phyloP scores from a whole-genome alignment of 2,113 vertebrate genomes.

The Onychorhynchus coronatus region DNA sequence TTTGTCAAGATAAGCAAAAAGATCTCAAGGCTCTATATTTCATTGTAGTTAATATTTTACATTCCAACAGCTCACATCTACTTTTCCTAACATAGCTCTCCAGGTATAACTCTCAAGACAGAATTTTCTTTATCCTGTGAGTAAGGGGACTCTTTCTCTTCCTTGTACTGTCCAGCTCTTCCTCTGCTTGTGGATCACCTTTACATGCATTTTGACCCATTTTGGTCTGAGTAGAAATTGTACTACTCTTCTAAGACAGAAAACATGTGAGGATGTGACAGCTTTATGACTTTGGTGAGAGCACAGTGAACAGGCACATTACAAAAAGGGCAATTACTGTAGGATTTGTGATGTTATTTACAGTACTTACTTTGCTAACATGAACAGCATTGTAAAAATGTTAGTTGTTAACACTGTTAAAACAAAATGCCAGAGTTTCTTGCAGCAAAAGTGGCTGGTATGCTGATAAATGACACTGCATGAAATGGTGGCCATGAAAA shows the following conservation, averaged over 20 bases:
- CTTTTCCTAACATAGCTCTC: neutral
- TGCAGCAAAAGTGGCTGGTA: neutral
- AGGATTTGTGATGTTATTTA: conserved; percentile 41
- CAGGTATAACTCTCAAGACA: neutral
- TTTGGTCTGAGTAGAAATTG: neutral
- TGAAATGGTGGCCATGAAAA: conserved; percentile 37
- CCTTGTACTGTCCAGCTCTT: neutral
- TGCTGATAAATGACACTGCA: conserved; percentile 25
- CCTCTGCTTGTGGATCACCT: neutral
- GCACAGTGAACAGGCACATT: neutral
- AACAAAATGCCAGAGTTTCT: neutral
- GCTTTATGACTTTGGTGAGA: conserved; percentile 2
- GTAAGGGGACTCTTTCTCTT: neutral
- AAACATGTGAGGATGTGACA: neutral
- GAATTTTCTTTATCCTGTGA: neutral
- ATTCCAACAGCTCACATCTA: neutral
- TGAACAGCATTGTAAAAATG: conserved; percentile 6
- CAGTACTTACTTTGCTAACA: conserved; percentile 24
- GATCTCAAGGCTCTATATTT: accelerated
- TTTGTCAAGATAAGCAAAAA: neutral
- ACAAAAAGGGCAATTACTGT: neutral
- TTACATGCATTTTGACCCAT: neutral
- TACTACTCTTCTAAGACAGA: neutral
- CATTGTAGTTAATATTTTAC: neutral
- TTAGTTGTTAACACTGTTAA: conserved; percentile 18